Evolutionary conservation across 1,140 invertebrate genomes (phyloP), one percentile per base, ranked within the genome.

Genomic region (Coelopa frigida): DNA sequence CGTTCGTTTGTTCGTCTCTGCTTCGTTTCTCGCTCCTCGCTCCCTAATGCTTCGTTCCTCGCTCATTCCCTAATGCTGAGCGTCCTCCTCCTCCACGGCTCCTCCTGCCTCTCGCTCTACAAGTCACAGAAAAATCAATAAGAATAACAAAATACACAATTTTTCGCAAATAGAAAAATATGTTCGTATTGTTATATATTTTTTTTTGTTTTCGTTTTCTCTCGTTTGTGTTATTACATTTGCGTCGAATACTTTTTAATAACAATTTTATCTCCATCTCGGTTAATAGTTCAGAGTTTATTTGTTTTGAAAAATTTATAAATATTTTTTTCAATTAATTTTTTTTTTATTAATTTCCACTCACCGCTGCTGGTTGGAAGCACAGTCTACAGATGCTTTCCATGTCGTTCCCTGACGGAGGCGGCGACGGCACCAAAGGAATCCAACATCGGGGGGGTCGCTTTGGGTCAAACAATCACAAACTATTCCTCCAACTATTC

Each of bases 361-460:
- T 60, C 56, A 68, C 64, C 61, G 64, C 59, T 56, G 64, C 64
- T 56, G 64, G 61, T 53, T 68, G 64, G 53, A 67, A 68, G 41
- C 64, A 68, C 50, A 68, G 58, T 56, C 64, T 68, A 61, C 64
- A 68, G 53, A 68, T 68, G 50, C 63, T 68, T 57, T 68, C 64
- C 64, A 68, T 68, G 61, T 50, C 58, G 51, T 50, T 55, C 47
- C 49, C 14, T n/a, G 42, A 21, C 8, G n/a, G 21, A 14, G 41
- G 15, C 18, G 31, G 24, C 5, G 42, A 12, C 21, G 22, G 11
- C 31, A 33, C 42, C 42, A 14, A 44, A 33, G 18, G 31, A 44
- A 33, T 33, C 31, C 44, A 46, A 46, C 44, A 46, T 46, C 22
- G 33, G 38, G 44, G 44, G 44, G 44, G 44, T 44, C 42, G 32